Percentiles rank a stretch among this genome's conserved stretches.
Evolutionary conservation across 2,888 invertebrate genomes (phyloP).

Genomic region (Leptarthrus brevirostris): DNA sequence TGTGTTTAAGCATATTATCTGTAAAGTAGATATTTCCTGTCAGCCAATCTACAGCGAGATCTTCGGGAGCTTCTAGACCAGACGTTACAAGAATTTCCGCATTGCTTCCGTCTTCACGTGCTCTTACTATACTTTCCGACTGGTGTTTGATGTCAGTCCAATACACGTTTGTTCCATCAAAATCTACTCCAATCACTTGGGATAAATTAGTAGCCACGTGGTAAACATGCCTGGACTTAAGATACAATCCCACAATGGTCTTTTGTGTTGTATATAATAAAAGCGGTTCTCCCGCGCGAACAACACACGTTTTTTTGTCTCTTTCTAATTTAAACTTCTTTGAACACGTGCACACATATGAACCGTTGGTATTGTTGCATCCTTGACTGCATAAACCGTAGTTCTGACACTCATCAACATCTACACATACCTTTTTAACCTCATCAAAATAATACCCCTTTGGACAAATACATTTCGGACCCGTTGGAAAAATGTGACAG

Average conservation of each 20-base stretch:
- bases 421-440: constrained; percentile 62
- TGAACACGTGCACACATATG: constrained; percentile 75
- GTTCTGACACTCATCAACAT: constrained; percentile 74
- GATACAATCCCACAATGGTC: constrained; percentile 74
- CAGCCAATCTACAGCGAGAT: constrained; percentile 81
- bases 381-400: constrained; percentile 77
- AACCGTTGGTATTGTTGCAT: constrained; percentile 73
- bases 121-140: constrained; percentile 77
- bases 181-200: constrained; percentile 75
- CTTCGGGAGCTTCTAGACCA: constrained; percentile 79
- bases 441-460: constrained; percentile 62
- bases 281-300: constrained; percentile 72
- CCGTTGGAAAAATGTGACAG: constrained; percentile 68
- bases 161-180: constrained; percentile 77
- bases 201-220: constrained; percentile 69
- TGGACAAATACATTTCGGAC: constrained; percentile 72
- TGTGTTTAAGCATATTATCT: constrained; percentile 76
- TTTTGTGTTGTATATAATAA: constrained; percentile 76
- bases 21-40: constrained; percentile 86
- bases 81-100: constrained; percentile 73
- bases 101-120: constrained; percentile 72
- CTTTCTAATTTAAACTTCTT: constrained; percentile 68
- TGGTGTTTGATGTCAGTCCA: constrained; percentile 81
- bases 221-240: constrained; percentile 69
- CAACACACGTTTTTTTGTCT: constrained; percentile 71